These are phyloP conservation scores for Acheta domesticus DNA, from an alignment of 2,888 invertebrate genomes.

Conservation along the genomic window DNA sequence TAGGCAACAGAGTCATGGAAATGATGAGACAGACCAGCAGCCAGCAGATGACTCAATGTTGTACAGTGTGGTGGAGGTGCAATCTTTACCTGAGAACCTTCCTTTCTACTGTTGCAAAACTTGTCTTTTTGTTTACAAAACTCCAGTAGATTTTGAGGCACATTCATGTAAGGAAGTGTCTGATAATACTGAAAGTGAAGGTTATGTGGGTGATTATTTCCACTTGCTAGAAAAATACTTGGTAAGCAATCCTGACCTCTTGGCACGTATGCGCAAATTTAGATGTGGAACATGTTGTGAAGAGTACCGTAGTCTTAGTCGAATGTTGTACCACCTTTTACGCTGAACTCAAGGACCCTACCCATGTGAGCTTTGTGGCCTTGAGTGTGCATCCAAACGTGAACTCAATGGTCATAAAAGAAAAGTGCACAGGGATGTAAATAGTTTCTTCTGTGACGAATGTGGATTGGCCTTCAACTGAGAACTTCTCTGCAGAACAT, in stretches of 20 bases:
- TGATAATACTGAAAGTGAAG: not conserved
- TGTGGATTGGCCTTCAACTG: constrained; percentile 36
- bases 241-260: constrained; percentile 27
- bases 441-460: constrained; percentile 38
- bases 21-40: not conserved
- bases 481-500: constrained; percentile 38
- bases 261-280: constrained; percentile 32
- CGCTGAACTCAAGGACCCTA: constrained; percentile 37
- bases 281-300: constrained; percentile 37
- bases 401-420: constrained; percentile 37
- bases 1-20: not conserved
- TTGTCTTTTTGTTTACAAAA: constrained; percentile 30
- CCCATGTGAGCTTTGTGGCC: constrained; percentile 35
- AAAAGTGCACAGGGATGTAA: constrained; percentile 35
- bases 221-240: constrained; percentile 23
- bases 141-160: constrained; percentile 25
- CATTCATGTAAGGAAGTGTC: constrained; percentile 30
- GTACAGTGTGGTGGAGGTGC: constrained; percentile 20
- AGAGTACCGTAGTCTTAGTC: constrained; percentile 37
- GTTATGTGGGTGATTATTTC: not conserved
- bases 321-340: constrained; percentile 37
- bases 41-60: not conserved
- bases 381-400: constrained; percentile 32
- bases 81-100: constrained; percentile 30
- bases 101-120: constrained; percentile 33